Conservation (phyloP, 1,140 invertebrate species). For the Procambarus virginalis region DNA sequence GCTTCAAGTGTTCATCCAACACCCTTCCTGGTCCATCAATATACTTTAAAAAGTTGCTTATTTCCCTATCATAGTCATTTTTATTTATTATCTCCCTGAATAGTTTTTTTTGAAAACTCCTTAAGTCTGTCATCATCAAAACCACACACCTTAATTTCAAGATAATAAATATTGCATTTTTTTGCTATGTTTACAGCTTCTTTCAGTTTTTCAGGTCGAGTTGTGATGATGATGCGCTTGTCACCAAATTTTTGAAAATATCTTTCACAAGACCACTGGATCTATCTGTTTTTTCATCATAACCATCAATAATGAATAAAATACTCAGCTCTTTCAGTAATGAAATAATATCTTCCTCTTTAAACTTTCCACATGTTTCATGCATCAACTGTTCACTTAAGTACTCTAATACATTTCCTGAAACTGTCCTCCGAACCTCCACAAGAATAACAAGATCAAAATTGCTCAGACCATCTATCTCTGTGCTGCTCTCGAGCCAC, state of each 20-base stretch:
- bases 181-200: background rate
- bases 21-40: conserved; percentile 20
- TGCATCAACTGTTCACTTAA: background rate
- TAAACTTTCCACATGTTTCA: background rate
- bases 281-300: conserved; percentile 8
- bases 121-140: background rate
- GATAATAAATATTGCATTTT: background rate
- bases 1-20: conserved; percentile 4
- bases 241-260: background rate
- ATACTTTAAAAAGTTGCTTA: background rate
- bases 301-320: conserved; percentile 10
- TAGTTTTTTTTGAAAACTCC: background rate
- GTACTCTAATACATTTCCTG: background rate
- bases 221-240: conserved; percentile 1
- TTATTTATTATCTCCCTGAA: background rate
- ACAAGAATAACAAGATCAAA: conserved; percentile 12
- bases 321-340: background rate
- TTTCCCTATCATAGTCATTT: background rate
- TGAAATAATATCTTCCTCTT: background rate
- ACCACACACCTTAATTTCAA: conserved; percentile 2
- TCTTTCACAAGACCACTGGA: background rate
- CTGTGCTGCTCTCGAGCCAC: background rate
- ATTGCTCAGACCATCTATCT: background rate
- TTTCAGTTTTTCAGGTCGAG: background rate
- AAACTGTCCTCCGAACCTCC: background rate